These are phyloP conservation scores for Thera britannica DNA, from an alignment of 2,888 invertebrate species.

Conservation along the genomic window DNA sequence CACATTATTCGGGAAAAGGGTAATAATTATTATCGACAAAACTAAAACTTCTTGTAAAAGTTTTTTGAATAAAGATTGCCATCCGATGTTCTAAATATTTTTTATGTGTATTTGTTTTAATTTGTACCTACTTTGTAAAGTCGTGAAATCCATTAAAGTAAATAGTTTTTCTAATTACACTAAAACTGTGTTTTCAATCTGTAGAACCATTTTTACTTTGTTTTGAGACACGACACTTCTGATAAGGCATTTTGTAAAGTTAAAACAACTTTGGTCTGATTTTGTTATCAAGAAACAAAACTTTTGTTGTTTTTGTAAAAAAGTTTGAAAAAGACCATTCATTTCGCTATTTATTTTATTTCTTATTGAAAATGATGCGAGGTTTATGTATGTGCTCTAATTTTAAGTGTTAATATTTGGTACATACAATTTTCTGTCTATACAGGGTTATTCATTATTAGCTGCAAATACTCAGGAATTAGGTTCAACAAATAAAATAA, in stretches of 20 bases:
- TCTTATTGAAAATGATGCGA: background rate
- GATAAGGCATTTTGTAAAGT: background rate
- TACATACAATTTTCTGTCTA: slow-evolving; percentile 76
- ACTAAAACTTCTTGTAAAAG: background rate
- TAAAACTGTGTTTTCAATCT: slow-evolving; percentile 6
- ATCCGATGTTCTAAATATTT: background rate
- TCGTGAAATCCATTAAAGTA: background rate
- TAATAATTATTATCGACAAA: slow-evolving; percentile 20
- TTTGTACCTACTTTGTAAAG: background rate
- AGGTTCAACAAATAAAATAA: too few relatives aligned
- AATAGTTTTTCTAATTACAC: background rate
- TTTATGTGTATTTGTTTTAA: background rate
- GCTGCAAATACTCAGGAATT: too few relatives aligned
- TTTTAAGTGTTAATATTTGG: slow-evolving; percentile 78
- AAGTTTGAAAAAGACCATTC: too few relatives aligned
- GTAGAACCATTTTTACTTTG: slow-evolving; percentile 7
- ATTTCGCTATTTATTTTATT: background rate
- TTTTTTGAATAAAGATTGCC: background rate
- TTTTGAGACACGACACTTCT: slow-evolving; percentile 10
- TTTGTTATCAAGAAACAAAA: background rate
- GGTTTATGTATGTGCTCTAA: background rate
- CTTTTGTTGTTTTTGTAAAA: too few relatives aligned
- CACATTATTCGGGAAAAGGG: slow-evolving; percentile 33
- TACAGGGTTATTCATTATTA: too few relatives aligned
- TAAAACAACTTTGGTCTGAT: background rate